phyloP scores from a whole-genome alignment of 2,888 invertebrate species.

The Andrena bucephala region DNA sequence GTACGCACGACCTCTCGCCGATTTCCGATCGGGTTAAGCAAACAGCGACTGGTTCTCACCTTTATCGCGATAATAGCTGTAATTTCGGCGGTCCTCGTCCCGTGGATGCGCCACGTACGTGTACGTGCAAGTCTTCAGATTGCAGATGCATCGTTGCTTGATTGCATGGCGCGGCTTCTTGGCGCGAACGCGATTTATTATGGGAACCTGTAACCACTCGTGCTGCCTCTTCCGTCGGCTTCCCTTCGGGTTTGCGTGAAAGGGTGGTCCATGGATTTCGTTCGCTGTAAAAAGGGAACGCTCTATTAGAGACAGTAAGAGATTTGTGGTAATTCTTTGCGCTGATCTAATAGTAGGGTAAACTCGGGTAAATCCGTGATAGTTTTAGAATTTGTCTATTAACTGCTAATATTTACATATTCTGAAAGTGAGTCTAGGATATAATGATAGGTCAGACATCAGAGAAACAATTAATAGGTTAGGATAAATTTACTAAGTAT shows the following conservation, averaged over 20 bases:
- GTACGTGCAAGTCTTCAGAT: conserved; percentile 67
- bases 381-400: no score
- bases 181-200: conserved; percentile 78
- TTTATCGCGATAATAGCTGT: conserved; percentile 78
- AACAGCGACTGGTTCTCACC: conserved; percentile 78
- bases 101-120: conserved; percentile 37
- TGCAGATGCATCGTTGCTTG: conserved; percentile 73
- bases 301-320: no score
- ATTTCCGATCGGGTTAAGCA: conserved; percentile 76
- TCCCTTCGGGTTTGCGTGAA: neutral
- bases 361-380: no score
- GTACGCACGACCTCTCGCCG: conserved; percentile 61
- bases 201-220: conserved; percentile 42
- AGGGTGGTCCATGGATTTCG: conserved; percentile 15
- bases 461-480: no score
- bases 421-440: no score
- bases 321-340: no score
- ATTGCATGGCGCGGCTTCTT: conserved; percentile 76
- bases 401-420: no score
- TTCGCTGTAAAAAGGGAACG: neutral
- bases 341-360: no score
- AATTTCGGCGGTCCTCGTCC: conserved; percentile 71
- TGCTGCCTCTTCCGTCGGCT: conserved; percentile 38
- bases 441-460: no score
- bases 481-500: no score